Evolutionary conservation across 2,797 vertebrate species (phyloP).

Genomic region (Cyclura pinguis): DNA sequence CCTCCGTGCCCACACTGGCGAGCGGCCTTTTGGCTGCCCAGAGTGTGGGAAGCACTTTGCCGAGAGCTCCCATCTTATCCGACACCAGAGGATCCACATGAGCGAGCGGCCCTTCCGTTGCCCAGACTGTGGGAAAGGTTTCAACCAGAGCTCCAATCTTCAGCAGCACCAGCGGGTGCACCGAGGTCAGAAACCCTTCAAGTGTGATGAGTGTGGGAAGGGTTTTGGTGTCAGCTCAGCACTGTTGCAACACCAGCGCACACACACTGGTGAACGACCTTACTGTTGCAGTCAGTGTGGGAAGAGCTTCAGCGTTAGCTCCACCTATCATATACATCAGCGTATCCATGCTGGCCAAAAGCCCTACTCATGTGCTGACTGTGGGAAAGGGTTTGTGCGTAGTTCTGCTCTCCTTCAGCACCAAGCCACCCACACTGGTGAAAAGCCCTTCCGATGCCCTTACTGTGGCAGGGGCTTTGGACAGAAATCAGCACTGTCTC

Average conservation of each 20-base stretch:
- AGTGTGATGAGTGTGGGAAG: slow-evolving; percentile 67
- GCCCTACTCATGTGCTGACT: slow-evolving; percentile 68
- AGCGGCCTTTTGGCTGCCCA: slow-evolving; percentile 71
- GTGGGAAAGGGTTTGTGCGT: slow-evolving; percentile 71
- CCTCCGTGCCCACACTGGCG: slow-evolving; percentile 67
- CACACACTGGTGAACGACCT: slow-evolving; percentile 43
- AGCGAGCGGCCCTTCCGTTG: slow-evolving; percentile 75
- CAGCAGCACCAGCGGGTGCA: slow-evolving; percentile 74
- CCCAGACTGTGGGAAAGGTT: slow-evolving; percentile 74
- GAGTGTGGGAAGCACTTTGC: slow-evolving; percentile 73
- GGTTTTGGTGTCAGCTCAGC: slow-evolving; percentile 69
- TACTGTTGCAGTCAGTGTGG: slow-evolving; percentile 72
- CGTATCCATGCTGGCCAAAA: slow-evolving; percentile 67
- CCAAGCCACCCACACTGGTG: slow-evolving; percentile 65
- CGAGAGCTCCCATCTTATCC: slow-evolving; percentile 71
- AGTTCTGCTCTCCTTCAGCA: slow-evolving; percentile 74
- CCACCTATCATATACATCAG: slow-evolving; percentile 71
- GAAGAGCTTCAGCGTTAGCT: slow-evolving; percentile 72
- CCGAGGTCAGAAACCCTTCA: slow-evolving; percentile 66
- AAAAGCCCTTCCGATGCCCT: slow-evolving; percentile 64
- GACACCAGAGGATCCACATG: slow-evolving; percentile 75
- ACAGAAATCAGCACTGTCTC: slow-evolving; percentile 66
- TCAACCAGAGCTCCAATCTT: slow-evolving; percentile 79
- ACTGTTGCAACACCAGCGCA: slow-evolving; percentile 44
- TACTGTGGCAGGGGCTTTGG: slow-evolving; percentile 69